Evolutionary conservation across 2,113 vertebrate genomes (phyloP), one percentile per base, ranked within the genome.

Genomic region (Dipodomys spectabilis): DNA sequence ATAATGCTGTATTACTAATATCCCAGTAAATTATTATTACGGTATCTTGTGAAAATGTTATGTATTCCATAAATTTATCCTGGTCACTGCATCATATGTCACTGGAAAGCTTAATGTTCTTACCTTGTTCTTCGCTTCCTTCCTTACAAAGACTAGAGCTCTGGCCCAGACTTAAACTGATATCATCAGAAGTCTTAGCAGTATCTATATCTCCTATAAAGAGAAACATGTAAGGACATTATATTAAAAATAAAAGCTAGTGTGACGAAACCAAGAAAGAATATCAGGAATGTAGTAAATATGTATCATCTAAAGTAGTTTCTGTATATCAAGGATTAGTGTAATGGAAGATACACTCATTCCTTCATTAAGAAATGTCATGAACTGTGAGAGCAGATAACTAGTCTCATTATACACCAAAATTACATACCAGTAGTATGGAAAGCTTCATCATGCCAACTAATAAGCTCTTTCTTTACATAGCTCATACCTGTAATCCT

Each of bases 141-240:
- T 98, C 98, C 97, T 99, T 99, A 98, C 98, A 99, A 27, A 99
- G 97, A 96, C 98, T 99, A 98, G 99, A 99, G 98, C 99, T 99
- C 96, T 99, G 99, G 81, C 99, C 99, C 90, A 99, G 98, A 98
- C 99, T 99, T 97, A 99, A 98, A 97, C 99, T 99, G 97, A 99
- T 98, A 97, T 99, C 99, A 97, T 99, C 99, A 96, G 99, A 98
- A 77, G 98, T 99, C 98, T 99, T 99, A 87, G 99, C 99, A 96
- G 98, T 98, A 86, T 99, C 98, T 97, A 98, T 98, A 93, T 98
- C 99, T 97, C 98, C 99, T 99, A 97, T 74, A 95, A 96, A 97
- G 88, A 94, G 92, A 97, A 97, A 81, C 39, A 65, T 44, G 78
- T 71, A 53, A 97, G 71, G 81, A 25, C 53, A 86, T 49, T 73